A percentile compares a stretch with the other conserved stretches of the same genome.
phyloP scores from a whole-genome alignment of 2,113 vertebrate species.

The Cnemophilus loriae region DNA sequence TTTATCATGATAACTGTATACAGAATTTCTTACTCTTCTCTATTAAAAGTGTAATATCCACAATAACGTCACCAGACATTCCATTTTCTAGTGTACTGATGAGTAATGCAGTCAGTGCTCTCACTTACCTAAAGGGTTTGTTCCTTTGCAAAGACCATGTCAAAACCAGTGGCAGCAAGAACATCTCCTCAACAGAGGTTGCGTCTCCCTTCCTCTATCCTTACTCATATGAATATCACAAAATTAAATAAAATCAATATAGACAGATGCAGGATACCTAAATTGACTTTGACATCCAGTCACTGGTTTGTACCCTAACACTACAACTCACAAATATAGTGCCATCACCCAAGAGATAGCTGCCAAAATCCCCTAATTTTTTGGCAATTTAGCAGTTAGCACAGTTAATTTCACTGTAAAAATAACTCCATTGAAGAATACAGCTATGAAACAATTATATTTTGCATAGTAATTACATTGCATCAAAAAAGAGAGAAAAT shows the following conservation, averaged over 20 bases:
- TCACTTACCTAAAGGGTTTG: background rate
- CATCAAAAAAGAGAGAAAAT: background rate
- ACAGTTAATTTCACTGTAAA: background rate
- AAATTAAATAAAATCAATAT: constrained; percentile 3
- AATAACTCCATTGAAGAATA: background rate
- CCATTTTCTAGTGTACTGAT: background rate
- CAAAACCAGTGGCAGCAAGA: background rate
- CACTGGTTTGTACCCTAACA: background rate
- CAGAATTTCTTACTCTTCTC: background rate
- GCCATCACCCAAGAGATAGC: background rate
- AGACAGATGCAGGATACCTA: background rate
- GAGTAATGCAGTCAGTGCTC: background rate
- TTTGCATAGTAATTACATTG: background rate
- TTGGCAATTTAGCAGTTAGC: background rate
- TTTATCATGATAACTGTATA: background rate
- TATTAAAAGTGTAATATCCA: background rate
- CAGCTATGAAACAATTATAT: background rate
- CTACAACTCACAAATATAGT: background rate
- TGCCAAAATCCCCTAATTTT: background rate
- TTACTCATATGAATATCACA: background rate
- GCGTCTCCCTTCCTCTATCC: background rate
- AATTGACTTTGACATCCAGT: constrained; percentile 9
- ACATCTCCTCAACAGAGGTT: background rate
- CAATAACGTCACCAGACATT: background rate
- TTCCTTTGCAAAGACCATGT: background rate